phyloP scores from a whole-genome alignment of 2,113 vertebrate species.

The Xiphophorus couchianus region DNA sequence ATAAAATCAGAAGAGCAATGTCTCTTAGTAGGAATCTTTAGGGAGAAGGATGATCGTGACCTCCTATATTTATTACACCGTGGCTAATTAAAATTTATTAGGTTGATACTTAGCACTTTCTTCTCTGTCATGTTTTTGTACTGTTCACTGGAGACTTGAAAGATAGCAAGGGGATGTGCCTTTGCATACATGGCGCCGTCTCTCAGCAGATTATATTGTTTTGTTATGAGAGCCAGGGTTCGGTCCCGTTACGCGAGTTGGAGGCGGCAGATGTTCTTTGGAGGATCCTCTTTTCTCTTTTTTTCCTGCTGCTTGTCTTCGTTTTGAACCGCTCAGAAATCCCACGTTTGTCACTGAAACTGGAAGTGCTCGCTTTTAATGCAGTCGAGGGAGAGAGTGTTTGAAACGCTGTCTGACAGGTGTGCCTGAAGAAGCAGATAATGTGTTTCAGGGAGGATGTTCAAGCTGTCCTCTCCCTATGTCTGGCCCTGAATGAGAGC shows the following conservation, averaged over 20 bases:
- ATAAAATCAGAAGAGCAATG: slow-evolving; percentile 35
- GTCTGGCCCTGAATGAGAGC: slow-evolving; percentile 50
- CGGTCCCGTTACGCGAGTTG: slow-evolving; percentile 40
- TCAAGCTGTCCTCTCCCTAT: slow-evolving; percentile 62
- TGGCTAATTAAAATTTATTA: slow-evolving; percentile 62
- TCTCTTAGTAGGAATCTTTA: slow-evolving; percentile 57
- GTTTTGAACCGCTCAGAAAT: slow-evolving; percentile 50
- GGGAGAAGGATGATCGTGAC: slow-evolving; percentile 45
- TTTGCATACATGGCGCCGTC: slow-evolving; percentile 24
- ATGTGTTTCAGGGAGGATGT: slow-evolving; percentile 52
- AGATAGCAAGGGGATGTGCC: slow-evolving; percentile 38
- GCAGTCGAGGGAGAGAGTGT: slow-evolving; percentile 51
- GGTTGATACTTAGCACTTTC: slow-evolving; percentile 22
- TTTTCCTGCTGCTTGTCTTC: slow-evolving; percentile 50
- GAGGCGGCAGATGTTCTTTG: slow-evolving; percentile 59
- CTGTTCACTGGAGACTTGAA: slow-evolving; percentile 32
- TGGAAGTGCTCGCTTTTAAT: slow-evolving; percentile 52
- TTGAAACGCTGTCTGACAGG: slow-evolving; percentile 68
- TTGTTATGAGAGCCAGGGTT: slow-evolving; percentile 40
- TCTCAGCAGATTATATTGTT: slow-evolving; percentile 35
- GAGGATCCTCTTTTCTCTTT: slow-evolving; percentile 21
- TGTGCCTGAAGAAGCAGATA: slow-evolving; percentile 65
- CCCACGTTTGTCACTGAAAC: slow-evolving; percentile 54
- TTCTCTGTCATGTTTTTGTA: slow-evolving; percentile 9
- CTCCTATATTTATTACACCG: slow-evolving; percentile 49